Percentiles rank a stretch among this genome's conserved stretches.
phyloP scores from a whole-genome alignment of 2,888 invertebrate genomes.

The Agrotis puta region DNA sequence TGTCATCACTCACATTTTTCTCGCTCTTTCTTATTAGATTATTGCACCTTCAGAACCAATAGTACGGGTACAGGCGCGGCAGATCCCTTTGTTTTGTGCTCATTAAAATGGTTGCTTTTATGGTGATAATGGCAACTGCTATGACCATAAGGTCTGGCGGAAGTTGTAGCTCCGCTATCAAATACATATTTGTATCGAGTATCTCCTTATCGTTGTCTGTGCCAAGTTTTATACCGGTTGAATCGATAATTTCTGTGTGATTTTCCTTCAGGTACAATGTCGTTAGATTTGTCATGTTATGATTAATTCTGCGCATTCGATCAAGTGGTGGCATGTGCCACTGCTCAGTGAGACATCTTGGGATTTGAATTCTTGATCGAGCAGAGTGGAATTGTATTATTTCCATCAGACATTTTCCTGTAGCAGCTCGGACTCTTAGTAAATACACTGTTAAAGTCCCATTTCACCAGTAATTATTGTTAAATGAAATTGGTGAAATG shows the following conservation, averaged over 20 bases:
- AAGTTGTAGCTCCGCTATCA: constrained; percentile 51
- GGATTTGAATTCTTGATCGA: too few relatives aligned
- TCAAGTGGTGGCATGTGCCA: too few relatives aligned
- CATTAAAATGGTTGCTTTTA: constrained; percentile 62
- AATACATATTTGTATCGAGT: constrained; percentile 58
- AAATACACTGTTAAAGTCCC: too few relatives aligned
- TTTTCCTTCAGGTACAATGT: not conserved
- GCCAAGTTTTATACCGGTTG: constrained; percentile 27
- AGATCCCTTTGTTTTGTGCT: constrained; percentile 60
- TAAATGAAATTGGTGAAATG: too few relatives aligned
- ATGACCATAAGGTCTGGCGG: constrained; percentile 55
- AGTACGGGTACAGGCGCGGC: constrained; percentile 52
- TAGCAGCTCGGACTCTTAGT: too few relatives aligned
- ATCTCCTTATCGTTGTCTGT: constrained; percentile 52
- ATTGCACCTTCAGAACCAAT: constrained; percentile 10
- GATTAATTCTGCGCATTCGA: not conserved
- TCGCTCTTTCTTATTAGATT: not conserved
- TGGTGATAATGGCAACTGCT: constrained; percentile 54
- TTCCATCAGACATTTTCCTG: too few relatives aligned
- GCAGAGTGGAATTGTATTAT: too few relatives aligned
- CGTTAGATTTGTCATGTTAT: not conserved
- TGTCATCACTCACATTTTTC: not conserved
- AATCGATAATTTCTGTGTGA: constrained; percentile 25
- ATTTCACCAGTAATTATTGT: too few relatives aligned
- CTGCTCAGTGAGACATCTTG: too few relatives aligned